Percentiles rank a stretch among this genome's conserved stretches.
phyloP scores from a whole-genome alignment of 92 coral and sea anemone species.

The Porites rus region DNA sequence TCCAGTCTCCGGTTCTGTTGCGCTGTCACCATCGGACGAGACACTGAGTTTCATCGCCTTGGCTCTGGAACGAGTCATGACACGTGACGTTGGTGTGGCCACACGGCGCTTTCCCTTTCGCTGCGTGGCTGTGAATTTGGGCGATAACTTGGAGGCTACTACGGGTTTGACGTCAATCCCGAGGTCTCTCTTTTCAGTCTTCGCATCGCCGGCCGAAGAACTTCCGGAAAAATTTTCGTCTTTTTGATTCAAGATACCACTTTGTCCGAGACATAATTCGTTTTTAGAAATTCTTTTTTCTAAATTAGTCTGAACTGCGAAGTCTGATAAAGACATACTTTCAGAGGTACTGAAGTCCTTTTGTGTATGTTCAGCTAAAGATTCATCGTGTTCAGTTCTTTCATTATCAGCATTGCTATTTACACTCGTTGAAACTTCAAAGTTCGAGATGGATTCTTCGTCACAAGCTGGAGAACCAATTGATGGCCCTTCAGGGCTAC shows the following conservation, averaged over 20 bases:
- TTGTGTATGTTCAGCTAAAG: neutral
- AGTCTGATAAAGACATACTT: neutral
- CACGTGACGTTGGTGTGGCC: slow-evolving; percentile 21
- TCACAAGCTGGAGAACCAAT: too few species aligned
- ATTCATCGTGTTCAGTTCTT: neutral
- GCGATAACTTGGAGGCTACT: neutral
- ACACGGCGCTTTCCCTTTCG: slow-evolving; percentile 26
- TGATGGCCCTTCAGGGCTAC: neutral
- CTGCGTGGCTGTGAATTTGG: neutral
- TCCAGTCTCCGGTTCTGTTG: slow-evolving; percentile 37
- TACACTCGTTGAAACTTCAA: neutral
- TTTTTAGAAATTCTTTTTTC: neutral
- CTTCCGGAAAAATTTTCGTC: neutral
- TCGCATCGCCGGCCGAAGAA: neutral
- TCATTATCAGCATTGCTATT: neutral
- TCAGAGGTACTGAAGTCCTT: neutral
- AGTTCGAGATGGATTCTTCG: neutral
- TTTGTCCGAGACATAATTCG: neutral
- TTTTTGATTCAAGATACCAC: neutral
- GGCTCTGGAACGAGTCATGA: slow-evolving; percentile 43
- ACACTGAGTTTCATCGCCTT: slow-evolving; percentile 38
- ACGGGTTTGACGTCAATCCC: neutral
- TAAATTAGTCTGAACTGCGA: neutral
- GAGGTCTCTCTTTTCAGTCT: neutral
- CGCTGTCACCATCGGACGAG: slow-evolving; percentile 34